These are phyloP conservation scores for Alviniconcha strummeri DNA, from an alignment of 2,888 invertebrate species.

Conservation along the genomic window DNA sequence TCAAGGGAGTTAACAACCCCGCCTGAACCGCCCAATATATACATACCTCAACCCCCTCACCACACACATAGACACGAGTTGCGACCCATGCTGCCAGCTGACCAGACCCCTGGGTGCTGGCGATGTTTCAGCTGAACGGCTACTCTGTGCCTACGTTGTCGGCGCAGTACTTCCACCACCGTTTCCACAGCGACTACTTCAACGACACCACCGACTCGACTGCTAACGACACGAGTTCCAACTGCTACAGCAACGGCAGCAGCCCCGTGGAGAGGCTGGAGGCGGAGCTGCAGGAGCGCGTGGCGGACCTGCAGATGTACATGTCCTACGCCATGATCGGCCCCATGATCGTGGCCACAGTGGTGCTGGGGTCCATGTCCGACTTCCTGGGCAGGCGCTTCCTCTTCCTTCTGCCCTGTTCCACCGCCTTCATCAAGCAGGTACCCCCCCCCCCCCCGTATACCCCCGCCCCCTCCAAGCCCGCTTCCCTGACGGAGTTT, in stretches of 20 bases:
- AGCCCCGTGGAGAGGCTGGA: not conserved
- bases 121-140: too few relatives aligned
- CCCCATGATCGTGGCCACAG: not conserved
- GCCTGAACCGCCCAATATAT: too few relatives aligned
- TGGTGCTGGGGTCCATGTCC: not conserved
- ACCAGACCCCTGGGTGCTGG: too few relatives aligned
- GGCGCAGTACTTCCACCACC: slow-evolving; percentile 2
- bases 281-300: not conserved
- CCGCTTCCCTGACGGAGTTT: too few relatives aligned
- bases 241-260: not conserved
- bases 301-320: not conserved
- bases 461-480: too few relatives aligned
- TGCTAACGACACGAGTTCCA: not conserved
- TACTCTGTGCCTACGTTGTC: not conserved
- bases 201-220: not conserved
- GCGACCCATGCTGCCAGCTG: too few relatives aligned
- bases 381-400: not conserved
- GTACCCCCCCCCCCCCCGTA: too few relatives aligned
- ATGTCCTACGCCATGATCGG: not conserved
- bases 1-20: too few relatives aligned
- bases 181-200: not conserved
- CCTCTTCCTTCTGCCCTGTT: not conserved
- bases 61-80: too few relatives aligned
- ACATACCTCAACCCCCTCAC: too few relatives aligned
- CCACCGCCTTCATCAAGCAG: too few relatives aligned